Evolutionary conservation across 2,888 invertebrate species (phyloP), one percentile per base, ranked within the genome.

Genomic region (Drosophila paranaensis): DNA sequence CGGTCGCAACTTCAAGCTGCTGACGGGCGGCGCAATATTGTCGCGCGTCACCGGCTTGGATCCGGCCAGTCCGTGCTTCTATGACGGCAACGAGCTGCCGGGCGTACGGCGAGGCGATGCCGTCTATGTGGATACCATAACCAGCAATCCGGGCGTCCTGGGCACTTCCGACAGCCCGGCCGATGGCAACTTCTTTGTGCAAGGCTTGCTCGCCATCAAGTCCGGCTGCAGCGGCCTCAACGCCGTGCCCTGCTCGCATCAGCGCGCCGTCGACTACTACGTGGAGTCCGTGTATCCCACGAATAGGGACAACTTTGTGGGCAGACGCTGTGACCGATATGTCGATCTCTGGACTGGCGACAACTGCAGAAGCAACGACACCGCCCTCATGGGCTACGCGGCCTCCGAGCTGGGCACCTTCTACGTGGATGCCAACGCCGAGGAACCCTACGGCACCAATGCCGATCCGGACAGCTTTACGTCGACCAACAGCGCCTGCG

Each of bases 21-120:
- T 58, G 14, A 20, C 58, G 6, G 58, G 39, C 2, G 58, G 58
- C 20, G 16, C 48, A 13, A 37, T 27, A 11, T 14, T 58, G 16
- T 13, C 30, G 3, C 58, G 58, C 14, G 50, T 58, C 6, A 58
- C 58, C 16, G 58, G 58, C 4, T 16, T 58, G 14, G 58, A 58
- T 39, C 50, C 58, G 58, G 58, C 58, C 14, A 58, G 50, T 58
- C 58, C 58, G 14, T 58, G 58, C 13, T 58, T 58, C 50, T 58
- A 58, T 14, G 58, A 58, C 14, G 58, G 58, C 50, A 58, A 58
- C 9, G 58, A 58, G 58, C 50, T 58, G 39, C 50, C 58, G 58
- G 58, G 58, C 30, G 58, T 58, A 56, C 55, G 58, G 14, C 3
- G 39, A 3, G 58, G 58, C 27, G 58, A 58, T 16, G 58, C 58